These are phyloP conservation scores for Thalassoma bifasciatum DNA, from an alignment of 2,113 vertebrate species.

Conservation along the genomic window DNA sequence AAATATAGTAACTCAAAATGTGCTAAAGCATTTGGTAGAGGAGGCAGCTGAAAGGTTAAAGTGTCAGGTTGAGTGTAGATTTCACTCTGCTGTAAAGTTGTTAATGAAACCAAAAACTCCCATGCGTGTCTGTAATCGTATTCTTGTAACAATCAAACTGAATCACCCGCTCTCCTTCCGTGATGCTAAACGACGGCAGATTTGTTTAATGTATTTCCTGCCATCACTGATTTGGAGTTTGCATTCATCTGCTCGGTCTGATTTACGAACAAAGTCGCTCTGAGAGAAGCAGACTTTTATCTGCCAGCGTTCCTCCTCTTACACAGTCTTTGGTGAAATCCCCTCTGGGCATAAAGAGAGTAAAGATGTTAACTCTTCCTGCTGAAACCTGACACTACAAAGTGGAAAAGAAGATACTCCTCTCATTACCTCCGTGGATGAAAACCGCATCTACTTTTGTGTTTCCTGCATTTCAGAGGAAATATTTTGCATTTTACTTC, in stretches of 20 bases:
- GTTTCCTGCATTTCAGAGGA: neutral
- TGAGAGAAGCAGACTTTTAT: conserved; percentile 8
- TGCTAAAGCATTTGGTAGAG: no score
- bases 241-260: neutral
- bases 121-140: neutral
- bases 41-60: no score
- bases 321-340: neutral
- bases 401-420: neutral
- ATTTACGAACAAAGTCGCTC: conserved; percentile 22
- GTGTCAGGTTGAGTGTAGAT: no score
- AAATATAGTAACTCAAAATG: no score
- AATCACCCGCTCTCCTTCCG: neutral
- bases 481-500: neutral
- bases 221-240: neutral
- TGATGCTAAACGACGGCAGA: conserved; percentile 14
- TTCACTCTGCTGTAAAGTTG: neutral
- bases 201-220: neutral
- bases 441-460: neutral
- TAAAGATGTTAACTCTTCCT: neutral
- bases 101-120: neutral
- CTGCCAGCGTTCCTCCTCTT: neutral
- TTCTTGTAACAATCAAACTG: neutral
- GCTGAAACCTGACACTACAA: neutral
- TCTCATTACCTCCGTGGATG: neutral
- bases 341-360: neutral